phyloP scores from a whole-genome alignment of 2,113 vertebrate genomes.

The Vidua macroura region DNA sequence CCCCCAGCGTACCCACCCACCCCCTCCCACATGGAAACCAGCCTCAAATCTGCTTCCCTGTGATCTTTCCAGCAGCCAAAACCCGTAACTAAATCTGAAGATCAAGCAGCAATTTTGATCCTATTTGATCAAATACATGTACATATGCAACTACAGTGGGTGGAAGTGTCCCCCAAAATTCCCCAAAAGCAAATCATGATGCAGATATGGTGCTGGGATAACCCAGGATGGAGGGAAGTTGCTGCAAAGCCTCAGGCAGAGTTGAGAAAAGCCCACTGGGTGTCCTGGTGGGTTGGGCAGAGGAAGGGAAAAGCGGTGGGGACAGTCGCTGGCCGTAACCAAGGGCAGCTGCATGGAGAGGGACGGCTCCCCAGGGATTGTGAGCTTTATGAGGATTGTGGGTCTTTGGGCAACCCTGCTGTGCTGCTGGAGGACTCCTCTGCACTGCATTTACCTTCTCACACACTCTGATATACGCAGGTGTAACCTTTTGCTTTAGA shows the following conservation, averaged over 20 bases:
- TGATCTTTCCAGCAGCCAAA: constrained; percentile 4
- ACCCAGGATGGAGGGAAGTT: background rate
- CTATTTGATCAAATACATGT: background rate
- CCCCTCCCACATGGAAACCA: background rate
- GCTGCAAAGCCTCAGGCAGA: background rate
- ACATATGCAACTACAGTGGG: background rate
- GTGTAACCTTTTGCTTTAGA: background rate
- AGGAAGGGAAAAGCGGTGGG: background rate
- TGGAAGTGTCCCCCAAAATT: background rate
- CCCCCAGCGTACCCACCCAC: background rate
- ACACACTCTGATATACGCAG: rapidly evolving
- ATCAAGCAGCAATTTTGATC: background rate
- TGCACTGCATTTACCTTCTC: background rate
- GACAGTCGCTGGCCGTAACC: rapidly evolving
- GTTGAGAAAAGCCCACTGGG: background rate
- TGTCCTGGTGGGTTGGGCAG: background rate
- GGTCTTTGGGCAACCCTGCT: background rate
- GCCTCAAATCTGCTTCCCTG: background rate
- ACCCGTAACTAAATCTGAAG: background rate
- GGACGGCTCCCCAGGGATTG: background rate
- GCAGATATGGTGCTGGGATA: background rate
- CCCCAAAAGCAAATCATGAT: background rate
- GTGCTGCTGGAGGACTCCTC: background rate
- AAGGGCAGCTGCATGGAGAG: background rate
- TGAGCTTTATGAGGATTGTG: background rate